Percentiles rank a stretch among this genome's conserved stretches.
Evolutionary conservation across 2,797 vertebrate genomes (phyloP).

Genomic region (Takifugu rubripes): DNA sequence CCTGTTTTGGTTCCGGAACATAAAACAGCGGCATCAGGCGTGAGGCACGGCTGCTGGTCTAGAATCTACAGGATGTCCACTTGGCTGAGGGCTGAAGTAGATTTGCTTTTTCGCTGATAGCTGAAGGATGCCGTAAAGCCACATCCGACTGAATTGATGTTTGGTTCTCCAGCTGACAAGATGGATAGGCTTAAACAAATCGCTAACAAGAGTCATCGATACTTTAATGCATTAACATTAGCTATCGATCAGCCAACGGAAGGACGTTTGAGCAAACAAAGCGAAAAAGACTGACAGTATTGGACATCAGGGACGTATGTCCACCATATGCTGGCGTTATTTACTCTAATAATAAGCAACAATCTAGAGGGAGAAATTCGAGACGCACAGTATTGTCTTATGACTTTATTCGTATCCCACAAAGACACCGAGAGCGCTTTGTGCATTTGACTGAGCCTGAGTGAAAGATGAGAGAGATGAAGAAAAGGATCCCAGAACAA

Average conservation of each 20-base stretch:
- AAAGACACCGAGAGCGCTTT: constrained; percentile 18
- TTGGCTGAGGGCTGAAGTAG: no score
- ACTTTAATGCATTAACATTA: background rate
- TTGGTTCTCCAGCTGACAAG: no score
- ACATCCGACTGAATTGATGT: no score
- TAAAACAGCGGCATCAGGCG: no score
- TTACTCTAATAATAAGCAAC: background rate
- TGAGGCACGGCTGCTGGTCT: no score
- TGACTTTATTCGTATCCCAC: constrained; percentile 4
- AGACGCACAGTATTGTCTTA: constrained; percentile 20
- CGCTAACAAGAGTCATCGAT: background rate
- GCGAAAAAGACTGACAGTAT: background rate
- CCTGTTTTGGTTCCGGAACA: no score
- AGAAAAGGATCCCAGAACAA: constrained; percentile 29
- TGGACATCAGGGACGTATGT: background rate
- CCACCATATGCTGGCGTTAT: no score
- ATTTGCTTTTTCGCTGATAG: no score
- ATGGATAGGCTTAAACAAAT: background rate
- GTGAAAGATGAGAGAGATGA: constrained; percentile 34
- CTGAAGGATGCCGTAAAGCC: no score
- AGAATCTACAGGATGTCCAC: no score
- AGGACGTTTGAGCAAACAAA: background rate
- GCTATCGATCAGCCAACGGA: constrained; percentile 6
- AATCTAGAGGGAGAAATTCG: constrained; percentile 7
- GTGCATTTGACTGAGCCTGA: constrained; percentile 31